A percentile compares a stretch with the other conserved stretches of the same genome.
Conservation (phyloP, 2,113 vertebrate genomes). For the Caranx ignobilis region DNA sequence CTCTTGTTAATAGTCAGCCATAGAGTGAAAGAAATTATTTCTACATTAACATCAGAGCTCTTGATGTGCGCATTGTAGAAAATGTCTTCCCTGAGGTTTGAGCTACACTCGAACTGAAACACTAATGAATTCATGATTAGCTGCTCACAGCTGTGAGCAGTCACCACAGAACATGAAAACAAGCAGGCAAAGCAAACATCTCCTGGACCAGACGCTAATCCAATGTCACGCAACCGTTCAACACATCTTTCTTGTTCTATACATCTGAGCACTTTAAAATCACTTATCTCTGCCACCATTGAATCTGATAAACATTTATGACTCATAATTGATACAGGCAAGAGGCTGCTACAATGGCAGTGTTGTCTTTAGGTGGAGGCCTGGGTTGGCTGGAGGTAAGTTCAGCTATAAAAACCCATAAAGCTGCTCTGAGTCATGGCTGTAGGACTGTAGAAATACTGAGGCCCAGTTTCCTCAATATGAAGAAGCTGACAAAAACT, state of each 20-base stretch:
- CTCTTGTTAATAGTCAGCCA: no score
- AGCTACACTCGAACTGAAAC: not conserved
- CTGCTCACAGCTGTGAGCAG: not conserved
- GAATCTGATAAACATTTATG: not conserved
- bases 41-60: not conserved
- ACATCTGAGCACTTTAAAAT: not conserved
- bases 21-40: no score
- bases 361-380: constrained; percentile 62
- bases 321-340: constrained; percentile 2
- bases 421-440: not conserved
- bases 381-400: constrained; percentile 11
- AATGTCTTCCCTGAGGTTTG: not conserved
- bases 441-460: not conserved
- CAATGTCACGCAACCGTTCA: not conserved
- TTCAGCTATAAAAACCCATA: constrained; percentile 30
- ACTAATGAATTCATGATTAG: not conserved
- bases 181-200: not conserved
- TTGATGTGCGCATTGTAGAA: not conserved
- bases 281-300: not conserved
- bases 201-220: not conserved
- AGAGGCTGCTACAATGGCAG: constrained; percentile 10
- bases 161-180: not conserved
- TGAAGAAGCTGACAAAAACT: not conserved
- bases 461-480: not conserved
- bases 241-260: not conserved